Evolutionary conservation across 2,888 invertebrate species (phyloP).

Genomic region (Eristalinus aeneus): DNA sequence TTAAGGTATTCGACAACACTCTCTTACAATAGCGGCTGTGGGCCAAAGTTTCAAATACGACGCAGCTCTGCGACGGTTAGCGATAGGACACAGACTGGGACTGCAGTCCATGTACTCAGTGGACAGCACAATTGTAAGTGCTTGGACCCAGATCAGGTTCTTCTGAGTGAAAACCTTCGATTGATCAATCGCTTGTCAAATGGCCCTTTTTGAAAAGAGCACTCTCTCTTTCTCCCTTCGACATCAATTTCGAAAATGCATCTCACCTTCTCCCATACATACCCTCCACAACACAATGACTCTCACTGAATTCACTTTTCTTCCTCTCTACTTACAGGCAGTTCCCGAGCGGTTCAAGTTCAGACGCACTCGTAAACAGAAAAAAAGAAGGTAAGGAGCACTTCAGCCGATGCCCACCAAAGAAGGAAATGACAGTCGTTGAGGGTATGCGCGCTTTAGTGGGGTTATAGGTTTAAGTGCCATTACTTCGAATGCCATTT

Average conservation of each 20-base stretch:
- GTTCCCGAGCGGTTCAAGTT: neutral
- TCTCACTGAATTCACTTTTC: neutral
- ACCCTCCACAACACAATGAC: neutral
- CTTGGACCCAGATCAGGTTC: neutral
- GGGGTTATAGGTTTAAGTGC: conserved; percentile 36
- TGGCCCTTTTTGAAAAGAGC: too few species aligned
- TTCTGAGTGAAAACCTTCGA: neutral
- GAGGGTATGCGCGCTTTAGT: neutral
- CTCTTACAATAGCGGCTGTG: too few species aligned
- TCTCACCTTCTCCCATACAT: neutral
- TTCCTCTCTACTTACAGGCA: neutral
- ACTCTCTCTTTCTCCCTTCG: too few species aligned
- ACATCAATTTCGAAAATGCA: too few species aligned
- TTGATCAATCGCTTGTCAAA: neutral
- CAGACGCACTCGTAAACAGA: neutral
- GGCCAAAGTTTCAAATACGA: too few species aligned
- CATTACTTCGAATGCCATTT: conserved; percentile 17
- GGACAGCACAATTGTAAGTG: too few species aligned
- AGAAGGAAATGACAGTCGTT: neutral
- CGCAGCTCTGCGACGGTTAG: too few species aligned
- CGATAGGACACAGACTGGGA: too few species aligned
- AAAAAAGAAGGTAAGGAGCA: neutral
- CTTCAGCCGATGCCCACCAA: neutral
- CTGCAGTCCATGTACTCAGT: too few species aligned
- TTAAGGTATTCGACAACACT: too few species aligned